Base-by-base conservation (phyloP, 2,888 invertebrate species). In the Drosophila peninsularis region DNA sequence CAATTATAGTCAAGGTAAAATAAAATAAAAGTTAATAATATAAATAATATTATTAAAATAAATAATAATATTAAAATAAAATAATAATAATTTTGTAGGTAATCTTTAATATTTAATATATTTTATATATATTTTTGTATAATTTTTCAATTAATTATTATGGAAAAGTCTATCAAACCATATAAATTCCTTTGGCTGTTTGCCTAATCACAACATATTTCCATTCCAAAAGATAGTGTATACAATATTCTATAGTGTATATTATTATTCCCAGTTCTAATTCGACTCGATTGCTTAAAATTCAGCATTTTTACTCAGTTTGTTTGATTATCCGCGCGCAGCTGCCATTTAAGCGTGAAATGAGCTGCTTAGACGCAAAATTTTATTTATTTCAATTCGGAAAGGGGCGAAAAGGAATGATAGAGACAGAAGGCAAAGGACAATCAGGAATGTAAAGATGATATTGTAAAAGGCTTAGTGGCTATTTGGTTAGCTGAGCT, bases 281-380 rank as follows among this genome's bases (percentile, higher is more conserved):
- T 32, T 17, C 11, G 11, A 2, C 11, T 10, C 6, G 24, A 14
- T 30, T 9, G 3, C 11, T 41, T 30, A 39, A 36, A 52, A 52
- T 53, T 36, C 36, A 30, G 34, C 44, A 53, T 58, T 68, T 19
- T 14, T 42, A 57, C 67, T 66, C 32, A 49, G 14, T 72, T 62
- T 72, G 65, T 73, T 80, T 66, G 66, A 67, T 62, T 71, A 45
- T 72, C 55, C 45, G 49, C 42, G 57, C 50, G 53, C 53, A 27
- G 47, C 47, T 74, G 62, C 62, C 77, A 78, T 82, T 88, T 78
- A 60, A 84, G 84, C 84, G 86, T 88, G 75, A 88, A 88, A 84
- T 88, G 78, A 88, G 86, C 78, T 80, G 74, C 68, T 85, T 57
- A 71, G 21, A 71, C 69, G 56, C 50, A 75, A 78, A 70, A 82